These are phyloP conservation scores for Nanger granti DNA, from an alignment of 2,113 vertebrate species.

Conservation along the genomic window DNA sequence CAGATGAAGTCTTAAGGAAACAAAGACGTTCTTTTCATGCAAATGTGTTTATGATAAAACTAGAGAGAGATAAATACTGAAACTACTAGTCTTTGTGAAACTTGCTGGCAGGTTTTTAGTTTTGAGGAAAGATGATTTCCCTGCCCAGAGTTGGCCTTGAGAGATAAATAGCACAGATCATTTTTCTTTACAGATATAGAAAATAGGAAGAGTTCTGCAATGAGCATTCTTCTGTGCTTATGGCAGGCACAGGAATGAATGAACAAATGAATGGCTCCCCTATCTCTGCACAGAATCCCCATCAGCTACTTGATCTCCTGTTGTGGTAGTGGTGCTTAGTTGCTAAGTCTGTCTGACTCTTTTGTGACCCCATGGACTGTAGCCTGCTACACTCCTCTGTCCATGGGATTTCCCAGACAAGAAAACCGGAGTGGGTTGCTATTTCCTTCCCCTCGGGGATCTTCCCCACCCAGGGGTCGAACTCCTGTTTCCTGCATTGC, in stretches of 20 bases:
- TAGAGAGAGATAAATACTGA: neutral
- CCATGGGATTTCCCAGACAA: neutral
- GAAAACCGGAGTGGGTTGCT: neutral
- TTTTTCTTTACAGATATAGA: neutral
- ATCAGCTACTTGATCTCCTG: neutral
- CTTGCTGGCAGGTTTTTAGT: neutral
- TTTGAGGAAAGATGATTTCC: neutral
- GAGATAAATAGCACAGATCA: neutral
- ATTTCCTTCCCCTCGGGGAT: neutral
- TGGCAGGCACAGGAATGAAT: neutral
- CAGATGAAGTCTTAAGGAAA: constrained; percentile 32
- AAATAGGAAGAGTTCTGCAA: neutral
- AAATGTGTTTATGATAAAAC: constrained; percentile 52
- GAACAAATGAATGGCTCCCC: neutral
- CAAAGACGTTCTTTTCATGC: constrained; percentile 34
- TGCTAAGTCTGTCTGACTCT: neutral
- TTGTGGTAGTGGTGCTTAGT: neutral
- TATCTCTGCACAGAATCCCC: neutral
- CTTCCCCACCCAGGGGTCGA: neutral
- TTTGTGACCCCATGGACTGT: neutral
- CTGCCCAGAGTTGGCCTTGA: neutral
- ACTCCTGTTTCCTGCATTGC: neutral
- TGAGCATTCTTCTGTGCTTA: neutral
- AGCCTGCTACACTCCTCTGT: neutral
- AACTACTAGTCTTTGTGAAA: neutral